Conservation (phyloP, 2,113 vertebrate species). For the Phycodurus eques region DNA sequence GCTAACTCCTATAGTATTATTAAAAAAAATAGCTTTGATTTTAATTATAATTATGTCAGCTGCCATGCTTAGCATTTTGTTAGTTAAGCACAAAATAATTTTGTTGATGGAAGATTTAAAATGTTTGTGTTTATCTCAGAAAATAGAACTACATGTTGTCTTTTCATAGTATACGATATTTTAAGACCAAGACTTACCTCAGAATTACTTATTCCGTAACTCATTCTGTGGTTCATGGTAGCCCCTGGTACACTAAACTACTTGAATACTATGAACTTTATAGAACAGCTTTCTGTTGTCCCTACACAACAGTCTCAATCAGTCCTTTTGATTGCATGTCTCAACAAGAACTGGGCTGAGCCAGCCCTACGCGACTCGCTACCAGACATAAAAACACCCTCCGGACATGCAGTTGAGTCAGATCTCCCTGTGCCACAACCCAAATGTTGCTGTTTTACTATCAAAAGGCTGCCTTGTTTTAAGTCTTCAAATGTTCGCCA, state of each 20-base stretch:
- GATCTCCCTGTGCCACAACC: slow-evolving; percentile 23
- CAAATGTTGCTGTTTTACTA: background rate
- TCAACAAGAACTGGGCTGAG: slow-evolving; percentile 39
- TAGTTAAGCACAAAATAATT: background rate
- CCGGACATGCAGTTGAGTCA: slow-evolving; percentile 29
- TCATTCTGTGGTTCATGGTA: background rate
- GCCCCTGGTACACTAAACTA: background rate
- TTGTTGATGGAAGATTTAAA: background rate
- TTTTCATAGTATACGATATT: background rate
- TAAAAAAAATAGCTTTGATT: background rate
- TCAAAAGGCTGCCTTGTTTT: slow-evolving; percentile 2
- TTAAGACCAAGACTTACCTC: background rate
- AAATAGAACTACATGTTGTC: background rate
- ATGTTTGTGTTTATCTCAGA: background rate
- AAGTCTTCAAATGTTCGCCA: background rate
- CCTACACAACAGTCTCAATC: too few species aligned
- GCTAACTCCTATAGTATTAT: background rate
- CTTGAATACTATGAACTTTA: background rate
- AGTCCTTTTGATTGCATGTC: slow-evolving; percentile 45
- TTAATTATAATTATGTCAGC: background rate
- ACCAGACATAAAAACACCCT: slow-evolving; percentile 45
- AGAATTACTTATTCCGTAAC: background rate
- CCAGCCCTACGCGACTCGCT: slow-evolving; percentile 13
- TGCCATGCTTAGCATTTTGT: background rate
- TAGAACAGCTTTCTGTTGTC: background rate